phyloP scores from a whole-genome alignment of 2,888 invertebrate genomes.

The Caprella mutica region DNA sequence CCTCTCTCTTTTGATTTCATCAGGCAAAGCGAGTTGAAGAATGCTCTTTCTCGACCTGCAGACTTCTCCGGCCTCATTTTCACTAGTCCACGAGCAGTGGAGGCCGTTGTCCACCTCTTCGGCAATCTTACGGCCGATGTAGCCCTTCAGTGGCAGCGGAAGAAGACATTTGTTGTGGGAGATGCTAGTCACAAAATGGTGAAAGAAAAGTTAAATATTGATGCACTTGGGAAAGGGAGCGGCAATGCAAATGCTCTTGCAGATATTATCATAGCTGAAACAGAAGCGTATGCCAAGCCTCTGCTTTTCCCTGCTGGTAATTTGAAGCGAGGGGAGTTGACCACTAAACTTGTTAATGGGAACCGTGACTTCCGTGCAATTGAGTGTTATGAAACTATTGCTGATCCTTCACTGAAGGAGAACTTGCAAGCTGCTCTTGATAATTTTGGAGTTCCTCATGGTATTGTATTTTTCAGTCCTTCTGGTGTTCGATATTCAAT shows the following conservation, averaged over 20 bases:
- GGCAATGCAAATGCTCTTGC: too few relatives aligned
- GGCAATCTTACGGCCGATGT: not conserved
- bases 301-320: constrained; percentile 24
- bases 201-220: constrained; percentile 7
- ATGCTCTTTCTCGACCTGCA: too few relatives aligned
- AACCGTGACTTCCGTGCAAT: constrained; percentile 25
- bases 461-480: constrained; percentile 26
- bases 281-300: too few relatives aligned
- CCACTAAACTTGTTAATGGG: constrained; percentile 16
- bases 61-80: constrained; percentile 20
- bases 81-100: constrained; percentile 25
- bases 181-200: too few relatives aligned
- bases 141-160: constrained; percentile 20
- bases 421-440: constrained; percentile 3
- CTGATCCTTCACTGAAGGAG: constrained; percentile 8
- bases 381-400: constrained; percentile 17
- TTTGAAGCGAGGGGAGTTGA: constrained; percentile 19
- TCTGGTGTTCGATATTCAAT: constrained; percentile 23
- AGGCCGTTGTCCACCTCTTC: constrained; percentile 16
- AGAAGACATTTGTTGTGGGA: constrained; percentile 25
- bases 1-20: too few relatives aligned
- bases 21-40: too few relatives aligned
- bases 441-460: constrained; percentile 5
- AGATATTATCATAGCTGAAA: too few relatives aligned
- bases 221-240: constrained; percentile 15